A percentile compares a stretch with the other conserved stretches of the same genome.
Evolutionary conservation across 1,140 invertebrate species (phyloP).

Genomic region (Drosophila malerkotliana): DNA sequence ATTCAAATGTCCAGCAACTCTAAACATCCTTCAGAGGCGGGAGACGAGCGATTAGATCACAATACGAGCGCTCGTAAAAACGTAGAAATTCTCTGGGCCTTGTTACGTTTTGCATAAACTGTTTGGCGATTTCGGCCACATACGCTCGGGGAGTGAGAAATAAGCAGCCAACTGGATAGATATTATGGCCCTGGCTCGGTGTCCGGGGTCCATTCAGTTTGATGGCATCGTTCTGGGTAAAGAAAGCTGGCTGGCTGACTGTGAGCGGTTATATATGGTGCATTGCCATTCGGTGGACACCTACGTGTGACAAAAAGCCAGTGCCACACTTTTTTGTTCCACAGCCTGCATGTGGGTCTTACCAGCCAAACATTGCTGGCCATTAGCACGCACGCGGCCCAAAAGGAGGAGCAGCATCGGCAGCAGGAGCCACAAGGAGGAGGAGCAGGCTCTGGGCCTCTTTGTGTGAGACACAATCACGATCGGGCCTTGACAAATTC

Average conservation of each 20-base stretch:
- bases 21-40: conserved; percentile 53
- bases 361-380: conserved; percentile 57
- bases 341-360: conserved; percentile 59
- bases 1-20: conserved; percentile 7
- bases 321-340: conserved; percentile 74
- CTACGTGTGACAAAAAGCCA: conserved; percentile 77
- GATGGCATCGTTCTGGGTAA: conserved; percentile 79
- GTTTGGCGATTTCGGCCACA: conserved; percentile 43
- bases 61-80: conserved; percentile 53
- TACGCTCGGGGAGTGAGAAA: conserved; percentile 47
- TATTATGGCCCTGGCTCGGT: conserved; percentile 28
- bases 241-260: conserved; percentile 58
- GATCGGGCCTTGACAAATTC: conserved; percentile 78
- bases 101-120: conserved; percentile 75
- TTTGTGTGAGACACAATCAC: conserved; percentile 61
- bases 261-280: conserved; percentile 63
- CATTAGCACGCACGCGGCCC: conserved; percentile 72
- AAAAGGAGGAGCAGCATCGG: not conserved
- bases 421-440: conserved; percentile 2
- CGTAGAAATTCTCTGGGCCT: conserved; percentile 58
- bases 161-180: conserved; percentile 46
- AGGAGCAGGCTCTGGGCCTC: not conserved
- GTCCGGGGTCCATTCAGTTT: conserved; percentile 34
- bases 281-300: conserved; percentile 44
- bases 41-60: conserved; percentile 72